Percentiles rank a stretch among this genome's conserved stretches.
Evolutionary conservation across 2,797 vertebrate species (phyloP).

Genomic region (Tarsius wallacei): DNA sequence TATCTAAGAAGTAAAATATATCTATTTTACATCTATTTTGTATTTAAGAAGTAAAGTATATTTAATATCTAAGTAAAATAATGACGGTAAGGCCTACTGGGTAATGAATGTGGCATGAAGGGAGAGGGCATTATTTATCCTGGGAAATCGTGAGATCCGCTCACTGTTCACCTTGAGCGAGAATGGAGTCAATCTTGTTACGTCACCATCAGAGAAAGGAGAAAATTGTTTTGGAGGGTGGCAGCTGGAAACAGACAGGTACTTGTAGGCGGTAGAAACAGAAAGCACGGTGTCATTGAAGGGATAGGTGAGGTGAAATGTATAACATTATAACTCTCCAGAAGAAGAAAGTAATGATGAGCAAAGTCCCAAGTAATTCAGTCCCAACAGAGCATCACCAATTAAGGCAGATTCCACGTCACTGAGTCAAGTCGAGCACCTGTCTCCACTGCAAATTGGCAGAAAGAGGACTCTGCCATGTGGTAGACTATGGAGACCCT

Average conservation of each 20-base stretch:
- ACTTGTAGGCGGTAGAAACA: background rate
- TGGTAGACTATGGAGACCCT: no score
- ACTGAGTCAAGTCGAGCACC: background rate
- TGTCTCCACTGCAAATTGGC: background rate
- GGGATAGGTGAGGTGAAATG: background rate
- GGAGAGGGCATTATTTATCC: background rate
- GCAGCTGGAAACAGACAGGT: background rate
- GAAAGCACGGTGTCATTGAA: background rate
- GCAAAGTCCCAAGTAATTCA: background rate
- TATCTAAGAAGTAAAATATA: background rate
- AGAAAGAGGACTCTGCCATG: background rate
- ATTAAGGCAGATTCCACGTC: background rate
- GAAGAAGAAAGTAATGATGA: background rate
- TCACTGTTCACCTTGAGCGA: background rate
- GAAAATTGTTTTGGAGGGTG: background rate
- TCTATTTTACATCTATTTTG: no score
- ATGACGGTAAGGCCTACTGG: background rate
- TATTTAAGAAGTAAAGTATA: no score
- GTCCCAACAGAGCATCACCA: background rate
- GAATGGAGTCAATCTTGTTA: constrained; percentile 9
- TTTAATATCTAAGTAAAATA: background rate
- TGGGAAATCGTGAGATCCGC: background rate
- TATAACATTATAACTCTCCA: background rate
- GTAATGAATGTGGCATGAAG: background rate
- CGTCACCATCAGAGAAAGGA: background rate